Conservation (phyloP, 2,113 vertebrate genomes). For the Trachemys scripta region DNA sequence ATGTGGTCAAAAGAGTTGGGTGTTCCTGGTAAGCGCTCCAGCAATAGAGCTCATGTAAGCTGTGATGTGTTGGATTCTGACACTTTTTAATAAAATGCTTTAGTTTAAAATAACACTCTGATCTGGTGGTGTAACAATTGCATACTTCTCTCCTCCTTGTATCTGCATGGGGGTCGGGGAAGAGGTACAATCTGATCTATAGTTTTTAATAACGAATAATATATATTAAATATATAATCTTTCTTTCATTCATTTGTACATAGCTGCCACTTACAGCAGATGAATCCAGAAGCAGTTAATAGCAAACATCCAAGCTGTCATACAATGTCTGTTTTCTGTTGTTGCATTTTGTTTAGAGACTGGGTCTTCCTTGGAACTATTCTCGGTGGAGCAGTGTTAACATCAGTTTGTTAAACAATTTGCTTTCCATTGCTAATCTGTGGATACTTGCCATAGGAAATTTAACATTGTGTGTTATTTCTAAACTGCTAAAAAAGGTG, state of each 20-base stretch:
- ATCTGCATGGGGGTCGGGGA: not conserved
- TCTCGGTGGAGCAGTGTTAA: not conserved
- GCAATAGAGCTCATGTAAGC: not conserved
- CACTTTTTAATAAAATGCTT: not conserved
- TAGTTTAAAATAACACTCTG: not conserved
- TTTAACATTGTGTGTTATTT: not conserved
- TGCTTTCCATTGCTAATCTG: not conserved
- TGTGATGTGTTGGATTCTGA: not conserved
- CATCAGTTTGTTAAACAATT: slow-evolving; percentile 9
- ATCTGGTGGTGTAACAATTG: not conserved
- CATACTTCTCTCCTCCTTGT: not conserved
- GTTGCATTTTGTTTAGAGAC: not conserved
- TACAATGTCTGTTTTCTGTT: not conserved
- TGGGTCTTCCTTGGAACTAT: not conserved
- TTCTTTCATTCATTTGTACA: not conserved
- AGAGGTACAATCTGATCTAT: not conserved
- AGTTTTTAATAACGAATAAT: not conserved
- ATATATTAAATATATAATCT: no score
- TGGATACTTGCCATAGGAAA: not conserved
- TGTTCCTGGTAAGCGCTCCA: not conserved
- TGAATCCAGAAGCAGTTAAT: not conserved
- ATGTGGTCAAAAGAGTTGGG: not conserved
- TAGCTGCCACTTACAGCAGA: not conserved
- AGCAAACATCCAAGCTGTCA: not conserved
- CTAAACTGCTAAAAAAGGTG: not conserved